Conservation (phyloP, 2,888 invertebrate genomes). For the Operophtera brumata region DNA sequence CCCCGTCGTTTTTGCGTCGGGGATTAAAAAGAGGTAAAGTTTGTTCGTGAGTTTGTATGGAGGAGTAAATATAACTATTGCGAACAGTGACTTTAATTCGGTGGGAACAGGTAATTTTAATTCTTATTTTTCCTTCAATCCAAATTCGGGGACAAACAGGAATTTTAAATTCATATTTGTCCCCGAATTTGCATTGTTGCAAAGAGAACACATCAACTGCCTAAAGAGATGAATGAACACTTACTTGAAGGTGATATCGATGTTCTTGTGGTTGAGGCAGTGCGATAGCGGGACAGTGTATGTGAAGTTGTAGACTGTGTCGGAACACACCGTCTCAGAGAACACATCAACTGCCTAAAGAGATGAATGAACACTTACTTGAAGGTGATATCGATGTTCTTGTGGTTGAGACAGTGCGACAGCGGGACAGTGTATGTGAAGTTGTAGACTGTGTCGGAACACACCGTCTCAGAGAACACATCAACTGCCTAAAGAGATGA, state of each 20-base stretch:
- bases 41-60: no score
- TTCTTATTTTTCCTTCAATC: no score
- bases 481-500: not conserved
- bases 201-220: no score
- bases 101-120: no score
- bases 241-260: conserved; percentile 89
- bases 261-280: conserved; percentile 86
- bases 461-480: conserved; percentile 68
- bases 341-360: no score
- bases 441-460: conserved; percentile 75
- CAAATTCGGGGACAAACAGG: no score
- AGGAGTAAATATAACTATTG: no score
- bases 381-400: conserved; percentile 86
- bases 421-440: conserved; percentile 87
- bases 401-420: conserved; percentile 89
- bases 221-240: conserved; percentile 31
- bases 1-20: no score
- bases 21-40: no score
- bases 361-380: conserved; percentile 75
- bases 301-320: conserved; percentile 77
- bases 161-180: no score
- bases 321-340: conserved; percentile 79
- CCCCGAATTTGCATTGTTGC: no score
- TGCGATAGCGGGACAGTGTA: conserved; percentile 90
- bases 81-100: no score